Evolutionary conservation across 2,797 vertebrate genomes (phyloP).

Genomic region (Sparidentex hasta): DNA sequence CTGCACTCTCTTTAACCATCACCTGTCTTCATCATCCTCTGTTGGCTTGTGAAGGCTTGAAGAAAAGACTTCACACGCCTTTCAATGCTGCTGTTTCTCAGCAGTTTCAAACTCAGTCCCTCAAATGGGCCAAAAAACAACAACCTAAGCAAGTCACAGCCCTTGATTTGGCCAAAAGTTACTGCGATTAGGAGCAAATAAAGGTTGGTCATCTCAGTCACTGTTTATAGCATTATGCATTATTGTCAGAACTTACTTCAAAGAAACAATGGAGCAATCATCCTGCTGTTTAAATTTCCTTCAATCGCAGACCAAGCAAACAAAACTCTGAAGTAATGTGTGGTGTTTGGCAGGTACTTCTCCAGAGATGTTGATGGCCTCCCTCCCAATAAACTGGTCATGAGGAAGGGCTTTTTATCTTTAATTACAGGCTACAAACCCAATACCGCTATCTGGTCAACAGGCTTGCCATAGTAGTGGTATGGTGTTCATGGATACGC

Average conservation of each 20-base stretch:
- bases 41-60: constrained; percentile 16
- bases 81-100: background rate
- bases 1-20: constrained; percentile 29
- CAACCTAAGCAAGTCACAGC: background rate
- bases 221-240: background rate
- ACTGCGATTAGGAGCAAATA: background rate
- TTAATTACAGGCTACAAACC: background rate
- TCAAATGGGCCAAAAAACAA: background rate
- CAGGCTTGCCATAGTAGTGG: too few relatives aligned
- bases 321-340: background rate
- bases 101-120: constrained; percentile 16
- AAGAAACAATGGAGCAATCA: background rate
- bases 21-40: constrained; percentile 36
- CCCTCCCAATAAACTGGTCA: background rate
- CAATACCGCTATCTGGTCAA: background rate
- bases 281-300: background rate
- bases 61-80: constrained; percentile 25
- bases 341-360: background rate
- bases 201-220: background rate
- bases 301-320: background rate
- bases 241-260: background rate
- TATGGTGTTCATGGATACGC: too few relatives aligned
- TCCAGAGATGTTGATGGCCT: background rate
- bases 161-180: constrained; percentile 1
- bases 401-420: background rate